Evolutionary conservation across 2,888 invertebrate species (phyloP), one percentile per base, ranked within the genome.

Genomic region (Drosophila picticornis): DNA sequence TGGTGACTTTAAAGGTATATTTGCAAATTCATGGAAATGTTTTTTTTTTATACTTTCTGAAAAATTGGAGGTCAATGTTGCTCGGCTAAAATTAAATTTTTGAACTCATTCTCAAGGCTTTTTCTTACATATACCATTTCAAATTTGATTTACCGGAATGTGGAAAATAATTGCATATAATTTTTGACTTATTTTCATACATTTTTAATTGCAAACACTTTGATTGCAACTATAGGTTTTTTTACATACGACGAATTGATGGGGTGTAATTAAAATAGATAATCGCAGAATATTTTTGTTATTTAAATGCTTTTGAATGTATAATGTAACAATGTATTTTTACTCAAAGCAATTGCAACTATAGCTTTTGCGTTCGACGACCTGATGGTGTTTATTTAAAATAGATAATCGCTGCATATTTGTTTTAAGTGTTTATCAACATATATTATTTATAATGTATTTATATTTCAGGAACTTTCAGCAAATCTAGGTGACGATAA

Each of bases 401-500:
- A 55, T 55, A 55, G n/a, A 38, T 19, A 16, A 32, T 36, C 4
- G 16, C 34, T 6, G 19, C 34, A 19, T 6, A 22, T 34, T 34
- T 53, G 22, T 11, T 10, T 16, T 34, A 53, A 53, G 7, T 34
- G 46, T 2, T 25, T 46, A 25, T 46, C 9, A 25, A 38, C 27
- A 56, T 56, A 29, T 13, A 10, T n/a, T n/a, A 40, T 38, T 38
- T 16, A 29, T 5, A 16, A 22, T 11, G 3, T 10, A 38, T 71
- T 51, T 52, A 91, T 80, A 82, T 94, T 94, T 50, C 94, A 98
- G 98, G 96, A 96, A 93, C 95, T 97, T 94, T 96, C 97, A 93
- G 96, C 96, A 91, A 96, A 95, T 92, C 95, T 97, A 91, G 96
- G 96, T 91, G 98, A 98, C 96, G 97, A 97, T 93, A 98, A 98